phyloP scores from a whole-genome alignment of 2,113 vertebrate species.

The Pterocles gutturalis region DNA sequence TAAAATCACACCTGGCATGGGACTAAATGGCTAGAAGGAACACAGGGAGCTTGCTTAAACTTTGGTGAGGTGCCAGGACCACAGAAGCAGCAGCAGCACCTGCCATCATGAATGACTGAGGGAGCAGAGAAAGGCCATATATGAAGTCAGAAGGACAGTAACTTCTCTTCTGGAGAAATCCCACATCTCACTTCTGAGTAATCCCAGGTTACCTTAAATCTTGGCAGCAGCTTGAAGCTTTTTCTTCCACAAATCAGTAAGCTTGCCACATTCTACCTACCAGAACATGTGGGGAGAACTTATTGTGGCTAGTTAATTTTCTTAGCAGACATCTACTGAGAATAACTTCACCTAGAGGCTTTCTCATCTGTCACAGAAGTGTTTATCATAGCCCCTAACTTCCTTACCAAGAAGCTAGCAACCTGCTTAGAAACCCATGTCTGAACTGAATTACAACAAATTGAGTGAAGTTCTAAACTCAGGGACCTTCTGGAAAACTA shows the following conservation, averaged over 20 bases:
- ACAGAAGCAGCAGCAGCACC: background rate
- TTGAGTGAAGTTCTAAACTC: background rate
- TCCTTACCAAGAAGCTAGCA: background rate
- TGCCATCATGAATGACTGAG: background rate
- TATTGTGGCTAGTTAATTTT: background rate
- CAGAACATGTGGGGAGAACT: background rate
- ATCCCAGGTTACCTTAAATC: background rate
- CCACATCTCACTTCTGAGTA: background rate
- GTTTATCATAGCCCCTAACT: background rate
- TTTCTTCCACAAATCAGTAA: background rate
- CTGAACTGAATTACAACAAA: background rate
- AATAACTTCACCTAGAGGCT: background rate
- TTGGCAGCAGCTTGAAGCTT: background rate
- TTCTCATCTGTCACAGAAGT: background rate
- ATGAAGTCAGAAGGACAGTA: background rate
- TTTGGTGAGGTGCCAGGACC: background rate
- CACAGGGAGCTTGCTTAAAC: background rate
- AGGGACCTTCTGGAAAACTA: background rate
- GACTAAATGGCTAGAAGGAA: background rate
- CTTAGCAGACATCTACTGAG: background rate
- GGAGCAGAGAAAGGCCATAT: background rate
- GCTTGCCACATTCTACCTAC: background rate
- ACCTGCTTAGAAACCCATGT: background rate
- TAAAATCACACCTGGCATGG: background rate
- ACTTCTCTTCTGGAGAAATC: background rate